Base-by-base conservation (phyloP, 53 echinoderm and acorn worm species). In the Hippasteria phrygiana region DNA sequence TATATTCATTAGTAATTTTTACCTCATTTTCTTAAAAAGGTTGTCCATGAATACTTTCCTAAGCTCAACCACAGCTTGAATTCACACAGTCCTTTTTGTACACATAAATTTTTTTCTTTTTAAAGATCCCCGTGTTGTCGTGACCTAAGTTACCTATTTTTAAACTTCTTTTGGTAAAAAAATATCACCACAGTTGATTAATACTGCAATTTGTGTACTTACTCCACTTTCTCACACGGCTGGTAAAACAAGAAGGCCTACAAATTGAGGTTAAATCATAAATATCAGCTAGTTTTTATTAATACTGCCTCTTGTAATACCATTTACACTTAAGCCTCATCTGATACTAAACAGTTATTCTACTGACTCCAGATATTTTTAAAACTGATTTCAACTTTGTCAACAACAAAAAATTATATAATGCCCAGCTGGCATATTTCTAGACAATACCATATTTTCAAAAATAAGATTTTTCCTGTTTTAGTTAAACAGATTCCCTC, bases 11-110 rank as follows among this genome's bases (percentile, higher is more conserved):
- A 33, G 42, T 63, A 17, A 81, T 28, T 81, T 81, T 64, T 45
- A 81, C 80, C 41, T 56, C 37, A 64, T 62, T 81, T 62, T 76
- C 50, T 64, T 79, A 79, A 56, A 59, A n/a, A 79, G 39, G 55
- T 34, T 62, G 56, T 79, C 4, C 33, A 56, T 37, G 33, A 42
- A 78, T 56, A 76, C 24, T 36, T 33, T 31, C 33, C 33, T 56
- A 63, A 39, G 65, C 43, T 46, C 64, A 81, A 64, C 81, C 81
- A 65, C 65, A 64, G 39, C 81, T 43, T 63, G 43, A 43, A 63
- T 41, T 62, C 59, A 80, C 27, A 16, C 59, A 40, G 24, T 33
- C 43, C 43, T 81, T 41, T 81, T 81, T 73, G 20, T 62, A 81
- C 63, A 64, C 63, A 81, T 65, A 81, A 81, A 81, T 65, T 81